These are phyloP conservation scores for Aphaenogaster floridana DNA, from an alignment of 1,140 invertebrate species.

Conservation along the genomic window DNA sequence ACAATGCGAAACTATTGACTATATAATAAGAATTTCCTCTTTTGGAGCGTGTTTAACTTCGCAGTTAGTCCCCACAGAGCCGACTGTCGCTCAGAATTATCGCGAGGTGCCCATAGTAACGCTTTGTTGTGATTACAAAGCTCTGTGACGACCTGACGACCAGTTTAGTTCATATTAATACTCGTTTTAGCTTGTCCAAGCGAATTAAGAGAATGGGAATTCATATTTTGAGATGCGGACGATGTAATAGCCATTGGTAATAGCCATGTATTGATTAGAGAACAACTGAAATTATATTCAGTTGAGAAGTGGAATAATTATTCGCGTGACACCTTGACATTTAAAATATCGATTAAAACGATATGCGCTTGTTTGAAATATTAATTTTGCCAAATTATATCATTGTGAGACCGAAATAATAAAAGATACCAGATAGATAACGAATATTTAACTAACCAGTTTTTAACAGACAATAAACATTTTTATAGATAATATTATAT, in stretches of 20 bases:
- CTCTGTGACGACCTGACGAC: background rate
- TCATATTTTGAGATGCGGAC: background rate
- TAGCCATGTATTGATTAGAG: background rate
- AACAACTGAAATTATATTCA: background rate
- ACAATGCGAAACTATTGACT: background rate
- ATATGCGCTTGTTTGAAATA: background rate
- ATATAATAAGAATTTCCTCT: background rate
- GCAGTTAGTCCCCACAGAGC: background rate
- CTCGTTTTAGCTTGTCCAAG: background rate
- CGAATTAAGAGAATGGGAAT: background rate
- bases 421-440: background rate
- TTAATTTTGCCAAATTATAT: background rate
- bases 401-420: background rate
- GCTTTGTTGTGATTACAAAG: slow-evolving; percentile 64
- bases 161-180: background rate
- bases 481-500: background rate
- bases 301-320: background rate
- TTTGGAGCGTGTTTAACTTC: background rate
- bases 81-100: background rate
- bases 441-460: background rate
- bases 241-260: background rate
- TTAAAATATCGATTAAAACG: background rate
- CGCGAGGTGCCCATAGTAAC: slow-evolving; percentile 62
- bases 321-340: background rate
- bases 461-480: background rate